phyloP scores from a whole-genome alignment of 2,113 vertebrate genomes.

The Sorex araneus region DNA sequence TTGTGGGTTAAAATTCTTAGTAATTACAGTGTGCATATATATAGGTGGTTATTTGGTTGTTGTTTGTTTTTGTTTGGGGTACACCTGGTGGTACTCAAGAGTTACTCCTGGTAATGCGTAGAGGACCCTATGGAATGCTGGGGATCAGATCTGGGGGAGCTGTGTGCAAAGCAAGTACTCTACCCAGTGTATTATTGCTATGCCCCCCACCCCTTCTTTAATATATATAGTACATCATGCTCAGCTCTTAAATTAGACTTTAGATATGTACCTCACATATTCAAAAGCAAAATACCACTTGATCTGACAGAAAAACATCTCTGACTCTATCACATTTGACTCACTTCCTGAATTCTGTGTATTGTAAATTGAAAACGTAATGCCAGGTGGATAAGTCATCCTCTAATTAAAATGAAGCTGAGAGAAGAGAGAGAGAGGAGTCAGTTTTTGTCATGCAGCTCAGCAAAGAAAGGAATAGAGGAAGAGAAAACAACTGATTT shows the following conservation, averaged over 20 bases:
- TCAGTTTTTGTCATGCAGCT: background rate
- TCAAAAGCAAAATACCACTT: background rate
- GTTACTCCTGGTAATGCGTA: too few species aligned
- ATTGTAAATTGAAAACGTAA: background rate
- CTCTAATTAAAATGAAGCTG: background rate
- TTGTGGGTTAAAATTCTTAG: conserved; percentile 38
- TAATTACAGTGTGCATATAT: background rate
- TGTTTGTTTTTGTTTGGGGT: too few species aligned
- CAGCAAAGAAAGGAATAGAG: background rate
- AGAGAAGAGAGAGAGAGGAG: background rate
- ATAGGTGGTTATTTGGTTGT: background rate
- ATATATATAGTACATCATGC: background rate
- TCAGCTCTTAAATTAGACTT: conserved; percentile 19
- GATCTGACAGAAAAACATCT: conserved; percentile 31
- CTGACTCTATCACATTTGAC: background rate
- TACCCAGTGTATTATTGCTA: too few species aligned
- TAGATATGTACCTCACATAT: conserved; percentile 3
- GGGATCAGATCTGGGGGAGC: too few species aligned
- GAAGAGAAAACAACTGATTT: background rate
- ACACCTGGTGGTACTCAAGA: too few species aligned
- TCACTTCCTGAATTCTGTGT: conserved; percentile 3
- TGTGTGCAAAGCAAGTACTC: too few species aligned
- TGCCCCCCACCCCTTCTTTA: too few species aligned
- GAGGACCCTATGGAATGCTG: too few species aligned
- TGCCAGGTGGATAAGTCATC: background rate